Conservation (phyloP, 2,113 vertebrate genomes). For the Calypte anna region DNA sequence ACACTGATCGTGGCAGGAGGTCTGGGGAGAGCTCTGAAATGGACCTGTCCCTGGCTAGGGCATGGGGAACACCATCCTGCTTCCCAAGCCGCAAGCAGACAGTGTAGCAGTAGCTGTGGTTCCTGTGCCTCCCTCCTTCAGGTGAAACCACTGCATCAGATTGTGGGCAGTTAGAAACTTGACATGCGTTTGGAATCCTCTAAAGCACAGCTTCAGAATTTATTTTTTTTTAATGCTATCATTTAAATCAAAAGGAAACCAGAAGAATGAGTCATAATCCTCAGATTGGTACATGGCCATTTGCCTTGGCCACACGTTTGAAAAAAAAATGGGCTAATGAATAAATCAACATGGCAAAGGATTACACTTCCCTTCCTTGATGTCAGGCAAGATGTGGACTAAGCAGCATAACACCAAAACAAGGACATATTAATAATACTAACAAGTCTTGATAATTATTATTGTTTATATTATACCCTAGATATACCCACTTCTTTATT, state of each 20-base stretch:
- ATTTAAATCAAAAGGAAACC: conserved; percentile 18
- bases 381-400: not conserved
- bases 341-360: not conserved
- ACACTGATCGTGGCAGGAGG: not conserved
- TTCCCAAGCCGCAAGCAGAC: not conserved
- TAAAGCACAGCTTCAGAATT: not conserved
- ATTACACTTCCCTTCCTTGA: not conserved
- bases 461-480: not conserved
- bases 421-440: not conserved
- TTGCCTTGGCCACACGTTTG: not conserved
- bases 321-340: not conserved
- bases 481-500: not conserved
- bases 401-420: not conserved
- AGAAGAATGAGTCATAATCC: not conserved
- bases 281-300: not conserved
- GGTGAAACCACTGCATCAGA: not conserved
- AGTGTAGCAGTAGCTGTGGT: not conserved
- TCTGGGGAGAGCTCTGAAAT: not conserved
- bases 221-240: not conserved
- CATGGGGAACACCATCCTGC: not conserved
- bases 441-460: not conserved
- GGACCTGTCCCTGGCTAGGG: not conserved
- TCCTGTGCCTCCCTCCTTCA: not conserved
- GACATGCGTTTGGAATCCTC: not conserved
- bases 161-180: not conserved